Evolutionary conservation across 1,140 invertebrate genomes (phyloP).

Genomic region (Chionoecetes opilio): DNA sequence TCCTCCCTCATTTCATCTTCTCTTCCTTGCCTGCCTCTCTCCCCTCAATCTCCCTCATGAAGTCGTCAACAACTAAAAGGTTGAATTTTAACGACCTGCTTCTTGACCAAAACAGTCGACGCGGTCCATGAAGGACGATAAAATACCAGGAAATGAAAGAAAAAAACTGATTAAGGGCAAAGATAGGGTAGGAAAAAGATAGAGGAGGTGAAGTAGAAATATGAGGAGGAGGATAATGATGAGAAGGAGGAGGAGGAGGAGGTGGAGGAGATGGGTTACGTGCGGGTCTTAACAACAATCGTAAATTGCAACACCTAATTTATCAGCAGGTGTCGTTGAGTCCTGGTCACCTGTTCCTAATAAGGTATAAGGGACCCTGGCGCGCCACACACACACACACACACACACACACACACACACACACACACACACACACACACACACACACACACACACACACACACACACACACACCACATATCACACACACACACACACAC

Average conservation of each 20-base stretch:
- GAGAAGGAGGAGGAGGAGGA: not conserved
- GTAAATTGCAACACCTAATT: conserved; percentile 51
- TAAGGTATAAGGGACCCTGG: not conserved
- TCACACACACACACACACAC: no score
- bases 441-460: no score
- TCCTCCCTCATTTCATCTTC: not conserved
- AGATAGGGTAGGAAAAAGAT: not conserved
- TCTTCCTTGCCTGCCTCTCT: not conserved
- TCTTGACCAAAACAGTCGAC: conserved; percentile 18
- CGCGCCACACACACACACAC: no score
- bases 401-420: no score
- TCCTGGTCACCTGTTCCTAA: not conserved
- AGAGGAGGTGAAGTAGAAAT: not conserved
- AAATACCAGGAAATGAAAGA: not conserved
- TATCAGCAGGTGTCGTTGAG: conserved; percentile 36
- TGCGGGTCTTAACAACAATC: not conserved
- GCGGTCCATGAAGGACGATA: not conserved
- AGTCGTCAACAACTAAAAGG: conserved; percentile 42
- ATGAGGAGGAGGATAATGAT: not conserved
- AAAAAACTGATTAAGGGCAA: not conserved
- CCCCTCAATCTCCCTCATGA: not conserved
- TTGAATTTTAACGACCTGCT: conserved; percentile 37
- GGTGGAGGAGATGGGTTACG: not conserved
- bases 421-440: no score
- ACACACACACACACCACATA: no score